phyloP scores from a whole-genome alignment of 1,140 invertebrate species.

The Lordiphosa clarofinis region DNA sequence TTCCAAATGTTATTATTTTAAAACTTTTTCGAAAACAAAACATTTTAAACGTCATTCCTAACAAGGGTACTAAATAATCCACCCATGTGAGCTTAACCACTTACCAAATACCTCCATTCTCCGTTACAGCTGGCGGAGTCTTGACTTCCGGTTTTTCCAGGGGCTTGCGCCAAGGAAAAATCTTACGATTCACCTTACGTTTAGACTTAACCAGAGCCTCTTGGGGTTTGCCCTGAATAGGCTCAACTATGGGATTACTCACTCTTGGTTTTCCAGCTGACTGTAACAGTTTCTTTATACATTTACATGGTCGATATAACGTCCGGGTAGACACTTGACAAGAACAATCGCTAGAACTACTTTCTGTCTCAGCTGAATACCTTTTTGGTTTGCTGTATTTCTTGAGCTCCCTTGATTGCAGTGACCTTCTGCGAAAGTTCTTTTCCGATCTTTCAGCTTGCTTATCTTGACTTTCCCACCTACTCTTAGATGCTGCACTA shows the following conservation, averaged over 20 bases:
- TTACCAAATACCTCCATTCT: slow-evolving; percentile 23
- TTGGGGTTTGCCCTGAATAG: not conserved
- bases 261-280: no score
- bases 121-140: not conserved
- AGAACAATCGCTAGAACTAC: no score
- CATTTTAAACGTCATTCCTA: not conserved
- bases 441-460: no score
- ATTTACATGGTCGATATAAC: not conserved
- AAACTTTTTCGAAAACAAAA: no score
- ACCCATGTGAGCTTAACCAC: slow-evolving; percentile 6
- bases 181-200: slow-evolving; percentile 10
- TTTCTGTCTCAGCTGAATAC: no score
- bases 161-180: not conserved
- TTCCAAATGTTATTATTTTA: no score
- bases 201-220: slow-evolving; percentile 16
- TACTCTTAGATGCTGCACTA: no score
- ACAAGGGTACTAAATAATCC: no score
- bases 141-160: not conserved
- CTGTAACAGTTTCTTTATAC: not conserved
- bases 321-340: not conserved
- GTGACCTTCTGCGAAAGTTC: no score
- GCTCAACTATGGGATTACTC: not conserved
- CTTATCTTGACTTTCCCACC: no score
- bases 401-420: no score
- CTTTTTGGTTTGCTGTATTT: no score